Base-by-base conservation (phyloP, 2,888 invertebrate genomes). In the Pseudeuparius sepicola region DNA sequence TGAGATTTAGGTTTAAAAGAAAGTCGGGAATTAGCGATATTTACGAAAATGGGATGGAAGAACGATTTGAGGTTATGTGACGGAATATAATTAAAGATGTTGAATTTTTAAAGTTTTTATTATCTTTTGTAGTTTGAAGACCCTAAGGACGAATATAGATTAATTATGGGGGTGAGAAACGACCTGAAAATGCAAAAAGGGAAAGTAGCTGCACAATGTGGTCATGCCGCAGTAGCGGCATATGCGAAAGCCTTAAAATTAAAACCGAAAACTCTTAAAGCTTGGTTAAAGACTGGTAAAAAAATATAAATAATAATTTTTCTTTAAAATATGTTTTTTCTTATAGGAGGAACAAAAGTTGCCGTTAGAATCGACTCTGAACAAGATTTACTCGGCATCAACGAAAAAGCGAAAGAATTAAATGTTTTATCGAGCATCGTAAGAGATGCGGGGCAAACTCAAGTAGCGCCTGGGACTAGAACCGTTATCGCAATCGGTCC, bases 401-500 rank as follows among this genome's bases (percentile, higher is more conserved):
- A 75, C 24, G 70, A 69, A 33, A 67, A 73, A 41, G 92, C 93
- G 0, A 75, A 71, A 48, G 64, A 71, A 16, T 56, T 70, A 39
- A 81, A 84, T 16, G 64, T 94, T 1, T 65, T 81, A 20, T 74
- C 79, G 7, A 78, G 80, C 41, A 56, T 88, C 15, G 79, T 96
- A 40, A 68, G 77, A 43, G 94, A 96, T 65, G 94, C 94, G 3
- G 96, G 96, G 2, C 76, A 87, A 46, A 96, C 94, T 4, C 93
- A 96, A 65, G 83, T 96, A 42, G 80, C 81, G 28, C 74, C 84
- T 1, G 92, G 93, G 44, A 82, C 88, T 6, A 73, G 75, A 52
- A 96, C 96, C 37, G 93, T 94, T 2, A 66, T 93, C 36, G 93
- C 88, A 2, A 71, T 96, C 34, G 96, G 96, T n/a, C 96, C 94